A percentile compares a stretch with the other conserved stretches of the same genome.
phyloP scores from a whole-genome alignment of 2,113 vertebrate species.

The Rhodinocichla rosea region DNA sequence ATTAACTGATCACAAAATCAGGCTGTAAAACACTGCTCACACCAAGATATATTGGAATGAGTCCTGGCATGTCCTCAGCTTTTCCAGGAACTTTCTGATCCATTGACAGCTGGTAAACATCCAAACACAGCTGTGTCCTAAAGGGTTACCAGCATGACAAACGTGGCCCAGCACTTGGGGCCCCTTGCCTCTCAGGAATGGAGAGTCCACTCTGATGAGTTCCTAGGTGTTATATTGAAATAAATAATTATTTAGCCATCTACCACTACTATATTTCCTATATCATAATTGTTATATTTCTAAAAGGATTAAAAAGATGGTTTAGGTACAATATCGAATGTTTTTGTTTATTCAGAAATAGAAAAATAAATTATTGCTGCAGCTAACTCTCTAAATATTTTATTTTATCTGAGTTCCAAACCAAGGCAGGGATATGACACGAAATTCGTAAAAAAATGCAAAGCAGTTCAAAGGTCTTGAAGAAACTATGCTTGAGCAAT shows the following conservation, averaged over 20 bases:
- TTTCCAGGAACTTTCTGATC: background rate
- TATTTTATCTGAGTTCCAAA: background rate
- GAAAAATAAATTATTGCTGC: background rate
- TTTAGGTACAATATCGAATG: background rate
- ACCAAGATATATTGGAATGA: background rate
- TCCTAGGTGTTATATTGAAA: background rate
- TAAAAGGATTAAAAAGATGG: background rate
- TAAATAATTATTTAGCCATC: background rate
- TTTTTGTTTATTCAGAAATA: background rate
- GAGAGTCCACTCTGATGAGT: background rate
- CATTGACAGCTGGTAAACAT: fast-evolving
- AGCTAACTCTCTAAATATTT: background rate
- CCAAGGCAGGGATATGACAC: background rate
- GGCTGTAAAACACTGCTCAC: background rate
- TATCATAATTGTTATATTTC: background rate
- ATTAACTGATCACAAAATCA: background rate
- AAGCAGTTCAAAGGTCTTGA: background rate
- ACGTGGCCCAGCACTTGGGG: too few species aligned
- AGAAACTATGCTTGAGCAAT: background rate
- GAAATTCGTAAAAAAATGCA: background rate
- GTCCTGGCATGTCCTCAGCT: fast-evolving
- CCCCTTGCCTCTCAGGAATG: fast-evolving
- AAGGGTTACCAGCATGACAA: background rate
- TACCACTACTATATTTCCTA: background rate
- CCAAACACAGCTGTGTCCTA: background rate